Evolutionary conservation across 2,797 vertebrate species (phyloP).

Genomic region (Hylomyscus alleni): DNA sequence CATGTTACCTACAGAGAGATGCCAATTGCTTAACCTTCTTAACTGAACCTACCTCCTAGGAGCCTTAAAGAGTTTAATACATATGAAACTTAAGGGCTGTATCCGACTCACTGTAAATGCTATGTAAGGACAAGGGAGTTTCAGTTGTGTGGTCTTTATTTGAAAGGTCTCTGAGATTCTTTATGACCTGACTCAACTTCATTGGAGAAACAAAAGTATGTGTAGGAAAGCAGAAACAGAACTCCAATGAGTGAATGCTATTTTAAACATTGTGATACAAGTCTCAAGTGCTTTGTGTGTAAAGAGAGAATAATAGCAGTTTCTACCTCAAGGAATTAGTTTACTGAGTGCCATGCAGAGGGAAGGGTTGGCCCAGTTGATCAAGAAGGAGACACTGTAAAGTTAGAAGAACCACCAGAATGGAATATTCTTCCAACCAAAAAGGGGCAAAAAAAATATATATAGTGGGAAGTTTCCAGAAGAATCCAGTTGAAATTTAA

Average conservation of each 20-base stretch:
- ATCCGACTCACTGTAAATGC: not conserved
- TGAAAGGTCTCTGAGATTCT: not conserved
- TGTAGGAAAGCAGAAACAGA: not conserved
- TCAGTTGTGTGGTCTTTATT: conserved; percentile 23
- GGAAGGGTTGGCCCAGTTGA: not conserved
- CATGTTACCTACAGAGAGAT: not conserved
- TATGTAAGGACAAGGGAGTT: not conserved
- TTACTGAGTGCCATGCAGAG: not conserved
- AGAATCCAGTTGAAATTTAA: not conserved
- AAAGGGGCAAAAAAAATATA: not conserved
- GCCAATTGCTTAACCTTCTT: conserved; percentile 6
- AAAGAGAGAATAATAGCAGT: not conserved
- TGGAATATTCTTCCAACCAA: not conserved
- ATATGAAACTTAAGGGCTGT: conserved; percentile 30
- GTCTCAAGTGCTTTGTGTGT: not conserved
- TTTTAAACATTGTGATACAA: not conserved
- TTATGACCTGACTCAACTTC: conserved; percentile 2
- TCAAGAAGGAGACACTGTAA: conserved; percentile 1
- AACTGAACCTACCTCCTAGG: not conserved
- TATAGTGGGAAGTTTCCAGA: not conserved
- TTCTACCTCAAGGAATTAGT: not conserved
- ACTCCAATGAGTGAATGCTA: not conserved
- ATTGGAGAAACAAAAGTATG: not conserved
- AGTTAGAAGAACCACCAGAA: not conserved
- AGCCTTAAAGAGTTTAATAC: not conserved